These are phyloP conservation scores for Erpobdella octoculata DNA, from an alignment of 2,888 invertebrate species.

Conservation along the genomic window DNA sequence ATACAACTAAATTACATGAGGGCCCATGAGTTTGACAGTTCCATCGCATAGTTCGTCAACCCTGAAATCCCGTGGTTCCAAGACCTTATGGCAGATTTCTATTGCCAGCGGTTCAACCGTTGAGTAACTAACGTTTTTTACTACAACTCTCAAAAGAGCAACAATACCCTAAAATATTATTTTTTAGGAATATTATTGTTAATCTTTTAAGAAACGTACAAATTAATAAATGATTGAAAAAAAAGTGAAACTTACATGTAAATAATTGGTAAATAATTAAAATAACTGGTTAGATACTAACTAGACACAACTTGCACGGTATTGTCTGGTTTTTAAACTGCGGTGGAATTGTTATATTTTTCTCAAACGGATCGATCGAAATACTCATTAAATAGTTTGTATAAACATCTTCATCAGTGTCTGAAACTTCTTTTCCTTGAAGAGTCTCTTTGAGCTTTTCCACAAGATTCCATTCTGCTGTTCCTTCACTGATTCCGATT, in stretches of 20 bases:
- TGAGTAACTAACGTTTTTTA: slow-evolving; percentile 7
- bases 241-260: background rate
- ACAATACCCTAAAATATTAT: slow-evolving; percentile 3
- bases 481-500: background rate
- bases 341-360: slow-evolving; percentile 9
- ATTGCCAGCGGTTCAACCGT: background rate
- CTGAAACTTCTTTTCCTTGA: background rate
- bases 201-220: too few species aligned
- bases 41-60: slow-evolving; percentile 27
- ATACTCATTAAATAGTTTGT: background rate
- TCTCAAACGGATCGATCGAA: background rate
- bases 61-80: background rate
- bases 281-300: background rate
- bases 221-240: background rate
- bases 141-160: slow-evolving; percentile 6
- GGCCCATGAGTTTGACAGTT: slow-evolving; percentile 39
- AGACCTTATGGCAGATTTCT: background rate
- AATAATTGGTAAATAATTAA: background rate
- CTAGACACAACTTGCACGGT: slow-evolving; percentile 17
- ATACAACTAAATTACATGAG: slow-evolving; percentile 30
- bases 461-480: background rate
- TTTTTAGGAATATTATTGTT: too few species aligned
- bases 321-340: slow-evolving; percentile 5
- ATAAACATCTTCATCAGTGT: background rate
- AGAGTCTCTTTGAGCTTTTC: background rate